Conservation (phyloP, 2,113 vertebrate genomes). For the Antennarius striatus region DNA sequence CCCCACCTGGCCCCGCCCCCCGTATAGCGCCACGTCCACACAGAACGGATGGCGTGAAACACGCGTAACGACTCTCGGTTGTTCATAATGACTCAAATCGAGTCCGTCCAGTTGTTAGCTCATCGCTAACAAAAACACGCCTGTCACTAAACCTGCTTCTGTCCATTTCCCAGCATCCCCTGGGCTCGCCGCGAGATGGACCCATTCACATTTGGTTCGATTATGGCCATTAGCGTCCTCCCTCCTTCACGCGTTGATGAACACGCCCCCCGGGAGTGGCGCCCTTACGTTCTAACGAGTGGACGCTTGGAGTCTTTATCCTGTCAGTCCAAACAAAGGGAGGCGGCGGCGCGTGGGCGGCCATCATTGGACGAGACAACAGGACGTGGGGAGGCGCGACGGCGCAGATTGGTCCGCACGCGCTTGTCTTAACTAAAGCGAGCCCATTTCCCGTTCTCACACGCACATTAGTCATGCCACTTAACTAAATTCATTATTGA, state of each 20-base stretch:
- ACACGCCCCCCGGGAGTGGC: conserved; percentile 51
- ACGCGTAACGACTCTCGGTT: no score
- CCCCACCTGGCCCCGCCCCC: no score
- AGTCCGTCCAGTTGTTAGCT: no score
- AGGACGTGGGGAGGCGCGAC: conserved; percentile 29
- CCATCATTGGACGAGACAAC: conserved; percentile 37
- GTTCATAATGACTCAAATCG: no score
- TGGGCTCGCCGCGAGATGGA: conserved; percentile 57
- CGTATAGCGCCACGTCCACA: no score
- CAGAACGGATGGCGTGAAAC: no score
- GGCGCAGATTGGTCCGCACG: conserved; percentile 36
- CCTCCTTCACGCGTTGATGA: conserved; percentile 38
- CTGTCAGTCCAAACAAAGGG: conserved; percentile 49
- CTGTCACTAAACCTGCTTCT: conserved; percentile 19
- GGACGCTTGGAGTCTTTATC: conserved; percentile 50
- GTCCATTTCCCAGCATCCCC: conserved; percentile 46
- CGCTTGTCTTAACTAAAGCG: conserved; percentile 28
- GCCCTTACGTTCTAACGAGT: conserved; percentile 72
- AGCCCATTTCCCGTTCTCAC: conserved; percentile 51
- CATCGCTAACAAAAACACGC: no score
- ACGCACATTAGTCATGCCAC: conserved; percentile 66
- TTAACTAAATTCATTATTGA: conserved; percentile 68
- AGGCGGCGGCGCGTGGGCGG: conserved; percentile 40
- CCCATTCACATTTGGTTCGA: conserved; percentile 62
- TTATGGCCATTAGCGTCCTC: conserved; percentile 56